These are phyloP conservation scores for Bradypodion ventrale DNA, from an alignment of 2,797 vertebrate species.

Conservation along the genomic window DNA sequence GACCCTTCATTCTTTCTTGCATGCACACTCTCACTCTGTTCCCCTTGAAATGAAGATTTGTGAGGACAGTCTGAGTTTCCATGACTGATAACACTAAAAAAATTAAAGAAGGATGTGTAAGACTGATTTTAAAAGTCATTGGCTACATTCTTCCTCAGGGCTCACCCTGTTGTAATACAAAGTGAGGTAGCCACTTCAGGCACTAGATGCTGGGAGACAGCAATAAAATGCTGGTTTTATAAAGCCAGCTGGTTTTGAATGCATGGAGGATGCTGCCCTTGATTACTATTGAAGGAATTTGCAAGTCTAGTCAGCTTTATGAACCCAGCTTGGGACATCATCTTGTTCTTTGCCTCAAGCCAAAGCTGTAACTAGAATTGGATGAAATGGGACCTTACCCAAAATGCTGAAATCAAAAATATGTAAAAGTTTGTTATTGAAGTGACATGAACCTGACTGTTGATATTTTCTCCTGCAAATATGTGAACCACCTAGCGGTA, in stretches of 20 bases:
- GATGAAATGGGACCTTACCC: too few species aligned
- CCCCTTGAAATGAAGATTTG: neutral
- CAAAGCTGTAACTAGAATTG: too few species aligned
- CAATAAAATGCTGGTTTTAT: neutral
- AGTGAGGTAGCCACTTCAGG: neutral
- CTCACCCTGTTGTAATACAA: neutral
- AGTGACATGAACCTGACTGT: too few species aligned
- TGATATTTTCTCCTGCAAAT: too few species aligned
- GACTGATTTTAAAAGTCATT: neutral
- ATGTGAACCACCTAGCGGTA: too few species aligned
- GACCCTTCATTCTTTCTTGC: neutral
- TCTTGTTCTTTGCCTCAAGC: too few species aligned
- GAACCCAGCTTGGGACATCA: too few species aligned
- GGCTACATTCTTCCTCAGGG: neutral
- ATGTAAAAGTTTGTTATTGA: too few species aligned
- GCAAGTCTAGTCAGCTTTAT: too few species aligned
- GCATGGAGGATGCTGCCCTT: neutral
- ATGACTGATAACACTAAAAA: neutral
- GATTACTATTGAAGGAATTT: too few species aligned
- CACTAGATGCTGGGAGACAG: neutral
- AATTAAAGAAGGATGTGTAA: neutral
- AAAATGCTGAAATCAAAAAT: too few species aligned
- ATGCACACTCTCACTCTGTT: neutral
- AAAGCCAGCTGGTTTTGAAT: neutral
- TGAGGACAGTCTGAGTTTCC: neutral